phyloP scores from a whole-genome alignment of 1,140 invertebrate genomes.

The Pogonognathellus flavescens region DNA sequence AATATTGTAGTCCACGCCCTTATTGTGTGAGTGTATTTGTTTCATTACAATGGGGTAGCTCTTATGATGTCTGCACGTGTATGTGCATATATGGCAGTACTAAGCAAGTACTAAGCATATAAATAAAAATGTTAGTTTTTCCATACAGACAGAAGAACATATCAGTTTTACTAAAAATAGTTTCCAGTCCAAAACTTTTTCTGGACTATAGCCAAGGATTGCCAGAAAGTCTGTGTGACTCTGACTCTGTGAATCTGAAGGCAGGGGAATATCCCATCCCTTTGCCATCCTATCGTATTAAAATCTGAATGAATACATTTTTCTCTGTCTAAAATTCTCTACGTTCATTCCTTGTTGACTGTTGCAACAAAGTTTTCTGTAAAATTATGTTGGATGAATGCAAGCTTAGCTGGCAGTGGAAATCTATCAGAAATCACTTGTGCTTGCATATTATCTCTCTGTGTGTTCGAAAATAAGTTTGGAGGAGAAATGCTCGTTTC shows the following conservation, averaged over 20 bases:
- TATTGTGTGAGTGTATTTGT: background rate
- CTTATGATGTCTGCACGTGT: background rate
- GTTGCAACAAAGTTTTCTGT: constrained; percentile 2
- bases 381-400: background rate
- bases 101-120: too few relatives aligned
- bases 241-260: constrained; percentile 4
- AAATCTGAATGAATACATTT: constrained; percentile 48
- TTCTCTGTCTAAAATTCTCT: constrained; percentile 3
- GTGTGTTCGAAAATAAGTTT: background rate
- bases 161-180: constrained; percentile 37
- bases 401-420: background rate
- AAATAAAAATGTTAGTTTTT: constrained; percentile 4
- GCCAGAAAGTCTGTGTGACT: background rate
- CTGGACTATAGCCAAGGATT: constrained; percentile 28
- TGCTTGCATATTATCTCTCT: background rate
- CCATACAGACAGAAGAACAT: constrained; percentile 12
- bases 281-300: constrained; percentile 39
- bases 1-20: background rate
- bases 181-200: constrained; percentile 37
- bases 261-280: background rate
- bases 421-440: constrained; percentile 26
- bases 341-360: background rate
- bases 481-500: background rate
- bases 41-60: background rate
- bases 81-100: constrained; percentile 5